Conservation (phyloP, 2,113 vertebrate species). For the Empidonax traillii region DNA sequence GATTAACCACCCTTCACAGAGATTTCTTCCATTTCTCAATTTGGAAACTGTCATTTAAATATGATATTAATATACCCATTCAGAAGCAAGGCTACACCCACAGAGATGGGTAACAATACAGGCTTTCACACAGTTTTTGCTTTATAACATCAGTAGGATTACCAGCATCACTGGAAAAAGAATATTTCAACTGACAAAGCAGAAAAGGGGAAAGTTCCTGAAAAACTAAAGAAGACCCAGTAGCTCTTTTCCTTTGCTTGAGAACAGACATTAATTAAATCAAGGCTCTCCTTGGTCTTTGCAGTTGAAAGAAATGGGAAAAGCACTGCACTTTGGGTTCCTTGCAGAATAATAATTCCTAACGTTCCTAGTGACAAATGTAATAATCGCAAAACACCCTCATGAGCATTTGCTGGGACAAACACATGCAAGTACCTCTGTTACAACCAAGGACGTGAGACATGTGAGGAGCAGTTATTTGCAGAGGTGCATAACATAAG, state of each 20-base stretch:
- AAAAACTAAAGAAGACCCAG: neutral
- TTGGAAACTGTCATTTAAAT: neutral
- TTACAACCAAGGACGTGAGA: neutral
- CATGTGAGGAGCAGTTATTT: neutral
- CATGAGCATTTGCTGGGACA: neutral
- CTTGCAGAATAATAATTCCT: neutral
- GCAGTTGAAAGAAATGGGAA: neutral
- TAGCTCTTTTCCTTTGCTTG: neutral
- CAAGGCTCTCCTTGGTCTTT: neutral
- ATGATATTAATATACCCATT: neutral
- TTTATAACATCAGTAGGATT: neutral
- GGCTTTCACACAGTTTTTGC: neutral
- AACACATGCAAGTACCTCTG: neutral
- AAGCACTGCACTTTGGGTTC: neutral
- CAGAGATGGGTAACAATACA: neutral
- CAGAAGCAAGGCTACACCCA: neutral
- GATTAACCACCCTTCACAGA: neutral
- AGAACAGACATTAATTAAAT: neutral
- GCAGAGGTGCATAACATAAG: neutral
- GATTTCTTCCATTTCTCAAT: neutral
- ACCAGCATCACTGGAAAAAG: neutral
- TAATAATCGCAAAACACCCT: neutral
- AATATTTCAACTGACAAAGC: neutral
- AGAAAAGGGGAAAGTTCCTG: neutral
- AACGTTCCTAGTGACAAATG: neutral